phyloP scores from a whole-genome alignment of 2,888 invertebrate genomes.

The Epirrhoe tristata region DNA sequence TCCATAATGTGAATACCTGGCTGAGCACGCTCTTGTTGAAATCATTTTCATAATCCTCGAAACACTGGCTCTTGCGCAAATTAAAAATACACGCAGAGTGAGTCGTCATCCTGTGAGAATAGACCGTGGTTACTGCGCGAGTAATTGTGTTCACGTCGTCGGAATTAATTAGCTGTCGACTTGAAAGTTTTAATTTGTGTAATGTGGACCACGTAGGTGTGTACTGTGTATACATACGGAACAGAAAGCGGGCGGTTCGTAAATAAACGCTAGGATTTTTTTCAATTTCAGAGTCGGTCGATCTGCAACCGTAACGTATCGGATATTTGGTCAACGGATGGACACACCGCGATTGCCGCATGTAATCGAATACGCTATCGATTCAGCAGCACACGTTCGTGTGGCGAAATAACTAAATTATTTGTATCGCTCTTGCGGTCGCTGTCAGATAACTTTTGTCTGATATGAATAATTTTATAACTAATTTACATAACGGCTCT shows the following conservation, averaged over 20 bases:
- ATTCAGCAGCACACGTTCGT: constrained; percentile 58
- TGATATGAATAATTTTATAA: constrained; percentile 38
- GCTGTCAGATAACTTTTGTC: constrained; percentile 37
- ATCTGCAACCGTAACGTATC: constrained; percentile 59
- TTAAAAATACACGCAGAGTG: constrained; percentile 52
- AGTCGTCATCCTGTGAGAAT: constrained; percentile 62
- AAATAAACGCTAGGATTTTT: constrained; percentile 46
- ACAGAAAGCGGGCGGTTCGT: constrained; percentile 35
- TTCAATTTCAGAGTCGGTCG: constrained; percentile 58
- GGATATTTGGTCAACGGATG: constrained; percentile 65
- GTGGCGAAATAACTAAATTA: constrained; percentile 60
- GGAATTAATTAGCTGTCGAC: constrained; percentile 68
- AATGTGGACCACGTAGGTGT: constrained; percentile 48
- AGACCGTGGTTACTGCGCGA: constrained; percentile 60
- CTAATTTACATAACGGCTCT: constrained; percentile 29
- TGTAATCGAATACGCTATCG: constrained; percentile 71
- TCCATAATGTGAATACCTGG: constrained; percentile 45
- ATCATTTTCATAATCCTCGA: constrained; percentile 40
- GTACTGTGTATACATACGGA: constrained; percentile 25
- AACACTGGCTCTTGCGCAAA: constrained; percentile 49
- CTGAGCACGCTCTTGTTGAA: constrained; percentile 29
- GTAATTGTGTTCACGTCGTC: constrained; percentile 68
- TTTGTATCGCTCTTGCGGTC: constrained; percentile 51
- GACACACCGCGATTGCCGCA: constrained; percentile 64
- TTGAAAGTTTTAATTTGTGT: constrained; percentile 70